Evolutionary conservation across 2,113 vertebrate genomes (phyloP).

Genomic region (Sinocyclocheilus maitianheensis): DNA sequence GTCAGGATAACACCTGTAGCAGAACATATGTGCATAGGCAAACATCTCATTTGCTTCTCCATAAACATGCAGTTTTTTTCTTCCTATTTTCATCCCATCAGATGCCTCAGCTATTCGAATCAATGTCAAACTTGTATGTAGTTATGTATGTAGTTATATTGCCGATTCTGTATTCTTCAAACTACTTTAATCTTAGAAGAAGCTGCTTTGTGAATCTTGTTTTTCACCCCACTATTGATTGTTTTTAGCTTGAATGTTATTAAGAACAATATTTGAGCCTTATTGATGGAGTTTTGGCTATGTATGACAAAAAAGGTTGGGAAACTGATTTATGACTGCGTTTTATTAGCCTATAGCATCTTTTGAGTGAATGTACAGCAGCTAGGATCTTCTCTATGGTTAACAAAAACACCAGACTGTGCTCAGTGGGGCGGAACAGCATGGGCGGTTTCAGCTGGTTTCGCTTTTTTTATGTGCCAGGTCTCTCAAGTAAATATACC

Average conservation of each 20-base stretch:
- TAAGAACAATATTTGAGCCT: neutral
- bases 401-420: neutral
- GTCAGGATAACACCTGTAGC: neutral
- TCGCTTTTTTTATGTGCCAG: neutral
- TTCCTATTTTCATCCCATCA: neutral
- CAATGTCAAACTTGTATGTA: neutral
- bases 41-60: neutral
- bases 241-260: neutral
- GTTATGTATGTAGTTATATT: neutral
- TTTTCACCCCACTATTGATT: neutral
- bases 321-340: neutral
- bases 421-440: constrained; percentile 5
- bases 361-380: neutral
- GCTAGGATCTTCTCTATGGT: neutral
- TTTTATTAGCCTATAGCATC: neutral
- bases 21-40: too few species aligned
- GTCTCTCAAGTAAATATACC: neutral
- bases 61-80: neutral
- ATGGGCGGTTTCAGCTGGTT: neutral
- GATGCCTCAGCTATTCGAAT: neutral
- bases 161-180: neutral
- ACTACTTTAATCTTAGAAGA: neutral
- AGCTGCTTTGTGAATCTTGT: neutral
- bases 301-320: neutral
- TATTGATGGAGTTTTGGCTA: neutral